Base-by-base conservation (phyloP, 2,113 vertebrate genomes). In the Sitta europaea region DNA sequence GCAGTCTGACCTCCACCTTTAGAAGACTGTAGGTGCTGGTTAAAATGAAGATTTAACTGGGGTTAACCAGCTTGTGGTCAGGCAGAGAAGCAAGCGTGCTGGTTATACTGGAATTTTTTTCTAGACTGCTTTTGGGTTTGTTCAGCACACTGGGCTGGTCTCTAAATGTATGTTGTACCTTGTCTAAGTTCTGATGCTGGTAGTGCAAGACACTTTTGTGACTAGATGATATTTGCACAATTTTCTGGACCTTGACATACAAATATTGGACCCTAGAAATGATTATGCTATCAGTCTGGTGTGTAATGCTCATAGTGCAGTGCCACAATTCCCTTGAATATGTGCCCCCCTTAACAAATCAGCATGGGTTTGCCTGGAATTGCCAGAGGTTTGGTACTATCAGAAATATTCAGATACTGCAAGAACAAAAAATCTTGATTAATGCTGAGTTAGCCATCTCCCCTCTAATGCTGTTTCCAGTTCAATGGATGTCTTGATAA, bases 391-490 rank as follows among this genome's bases (percentile, higher is more conserved):
- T 87, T 83, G 61, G 35, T 73, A 15, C 66, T 73, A 61, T 71
- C 84, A 72, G 65, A 87, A 88, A 47, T 72, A 58, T 68, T 91
- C 65, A 72, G 74, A 59, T 80, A 63, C 23, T 22, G 45, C 51
- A 73, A 74, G 72, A 88, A 71, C 23, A 78, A 70, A 84, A 87
- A 82, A 59, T 55, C 79, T 88, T 76, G 80, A 84, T 94, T 83
- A 84, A 55, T 4, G 57, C 91, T 94, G 92, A 95, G 93, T 90
- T 94, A 85, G 88, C 84, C 48, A 65, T 84, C 86, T 95, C 43
- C 42, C 74, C 77, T 63, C 65, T 96, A 94, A 96, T 87, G 95
- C 40, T 90, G 48, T 54, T 95, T 93, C 79, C 62, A 93, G 76
- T 94, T 96, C 95, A 92, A 38, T 73, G 94, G 85, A 86, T 0